Evolutionary conservation across 2,888 invertebrate species (phyloP).

Genomic region (Dynastes maya): DNA sequence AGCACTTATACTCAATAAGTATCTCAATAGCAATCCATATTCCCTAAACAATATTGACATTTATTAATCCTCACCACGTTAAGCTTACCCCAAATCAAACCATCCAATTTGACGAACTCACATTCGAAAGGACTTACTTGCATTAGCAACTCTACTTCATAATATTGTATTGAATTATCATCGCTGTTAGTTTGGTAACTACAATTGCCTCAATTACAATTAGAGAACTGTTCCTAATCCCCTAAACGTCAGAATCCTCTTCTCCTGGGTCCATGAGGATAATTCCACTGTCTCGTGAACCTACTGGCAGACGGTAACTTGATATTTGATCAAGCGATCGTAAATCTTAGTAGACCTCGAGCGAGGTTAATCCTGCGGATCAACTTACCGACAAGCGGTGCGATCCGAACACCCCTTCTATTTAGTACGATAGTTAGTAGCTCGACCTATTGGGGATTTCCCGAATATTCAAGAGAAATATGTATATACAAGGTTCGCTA

Average conservation of each 20-base stretch:
- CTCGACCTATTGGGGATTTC: not conserved
- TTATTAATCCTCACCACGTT: not conserved
- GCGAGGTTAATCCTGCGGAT: constrained; percentile 21
- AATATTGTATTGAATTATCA: constrained; percentile 20
- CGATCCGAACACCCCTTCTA: not conserved
- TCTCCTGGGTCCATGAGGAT: not conserved
- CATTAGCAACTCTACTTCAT: not conserved
- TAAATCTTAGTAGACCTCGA: constrained; percentile 32
- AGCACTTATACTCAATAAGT: no score
- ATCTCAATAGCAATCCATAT: no score
- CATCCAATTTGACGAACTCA: not conserved
- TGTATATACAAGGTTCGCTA: not conserved
- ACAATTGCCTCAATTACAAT: constrained; percentile 27
- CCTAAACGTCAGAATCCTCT: not conserved
- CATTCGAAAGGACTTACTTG: not conserved
- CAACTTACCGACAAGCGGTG: constrained; percentile 22
- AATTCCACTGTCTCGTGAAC: not conserved
- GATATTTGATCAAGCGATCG: constrained; percentile 29
- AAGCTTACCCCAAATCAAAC: not conserved
- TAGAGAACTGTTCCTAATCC: constrained; percentile 8
- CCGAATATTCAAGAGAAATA: not conserved
- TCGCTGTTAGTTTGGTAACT: not conserved
- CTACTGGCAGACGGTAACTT: not conserved
- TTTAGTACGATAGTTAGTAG: not conserved
- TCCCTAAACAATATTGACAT: not conserved